Evolutionary conservation across 2,797 vertebrate species (phyloP).

Genomic region (Australoheros facetus): DNA sequence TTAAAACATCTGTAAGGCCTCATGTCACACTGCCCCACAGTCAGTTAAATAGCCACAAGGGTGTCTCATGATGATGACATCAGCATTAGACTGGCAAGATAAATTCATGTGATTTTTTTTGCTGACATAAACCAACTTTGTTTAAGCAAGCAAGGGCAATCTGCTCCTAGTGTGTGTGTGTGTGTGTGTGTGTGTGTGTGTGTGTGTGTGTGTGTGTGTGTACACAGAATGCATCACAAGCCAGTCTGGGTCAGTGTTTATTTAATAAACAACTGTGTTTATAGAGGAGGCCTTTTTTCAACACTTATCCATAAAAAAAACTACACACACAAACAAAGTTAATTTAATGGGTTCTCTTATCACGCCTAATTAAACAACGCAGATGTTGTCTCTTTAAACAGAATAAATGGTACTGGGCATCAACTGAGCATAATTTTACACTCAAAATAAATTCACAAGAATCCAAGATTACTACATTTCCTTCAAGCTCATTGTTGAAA

Average conservation of each 20-base stretch:
- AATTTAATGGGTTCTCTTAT: neutral
- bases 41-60: conserved; percentile 31
- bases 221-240: conserved; percentile 34
- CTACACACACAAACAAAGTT: conserved; percentile 13
- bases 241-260: conserved; percentile 58
- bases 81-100: conserved; percentile 24
- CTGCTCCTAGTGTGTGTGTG: conserved; percentile 20
- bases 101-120: conserved; percentile 49
- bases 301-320: conserved; percentile 17
- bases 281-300: conserved; percentile 47
- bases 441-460: neutral
- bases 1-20: conserved; percentile 10
- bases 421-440: neutral
- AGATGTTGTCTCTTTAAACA: neutral
- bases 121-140: conserved; percentile 42
- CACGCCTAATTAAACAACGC: neutral
- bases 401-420: neutral
- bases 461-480: neutral
- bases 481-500: neutral
- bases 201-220: conserved; percentile 24
- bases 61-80: conserved; percentile 40
- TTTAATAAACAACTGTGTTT: conserved; percentile 67
- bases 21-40: neutral
- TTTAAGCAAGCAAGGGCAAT: conserved; percentile 45
- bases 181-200: conserved; percentile 26